Base-by-base conservation (phyloP, 2,888 invertebrate species). In the Nomada hirtipes region DNA sequence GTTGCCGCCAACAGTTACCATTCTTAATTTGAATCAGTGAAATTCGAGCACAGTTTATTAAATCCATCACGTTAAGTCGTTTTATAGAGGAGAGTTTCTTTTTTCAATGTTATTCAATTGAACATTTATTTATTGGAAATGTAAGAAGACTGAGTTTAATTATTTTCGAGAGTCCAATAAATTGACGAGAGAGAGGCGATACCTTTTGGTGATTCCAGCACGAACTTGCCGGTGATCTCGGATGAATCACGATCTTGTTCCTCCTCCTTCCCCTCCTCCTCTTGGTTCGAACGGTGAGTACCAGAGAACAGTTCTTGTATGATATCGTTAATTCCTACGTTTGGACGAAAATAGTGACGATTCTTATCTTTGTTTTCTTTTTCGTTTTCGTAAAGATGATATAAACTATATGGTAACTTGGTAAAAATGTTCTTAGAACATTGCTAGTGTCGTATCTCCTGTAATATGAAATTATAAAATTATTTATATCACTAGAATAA, bases 181-280 rank as follows among this genome's bases (percentile, higher is more conserved):
- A 44, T 50, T 13, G 36, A 73, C 59, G 59, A 68, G 15, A 68
- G 44, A 47, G 18, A 42, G 23, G 52, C 42, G 20, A 65, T 69
- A 44, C 60, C 26, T 70, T 57, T 44, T 36, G 73, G 69, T 57
- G 64, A 76, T 70, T 55, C 20, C 13, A 15, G 23, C 23, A 69
- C 50, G 55, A 81, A 73, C 68, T 59, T 23, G 52, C 64, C 73
- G 73, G 63, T 74, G 73, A 77, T 57, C 57, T 71, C 42, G 82
- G 64, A 78, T 82, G 83, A 83, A 82, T 83, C 82, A 82, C 71
- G 52, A 47, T 75, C 53, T 71, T 61, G 50, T 55, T 36, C 15
- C 60, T 52, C 23, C 57, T 63, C 11, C 20, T 63, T 13, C 13
- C n/a, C 20, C 15, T 60, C 59, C n/a, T 47, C 72, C 29, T 65